Base-by-base conservation (phyloP, 1,140 invertebrate species). In the Delia radicum region DNA sequence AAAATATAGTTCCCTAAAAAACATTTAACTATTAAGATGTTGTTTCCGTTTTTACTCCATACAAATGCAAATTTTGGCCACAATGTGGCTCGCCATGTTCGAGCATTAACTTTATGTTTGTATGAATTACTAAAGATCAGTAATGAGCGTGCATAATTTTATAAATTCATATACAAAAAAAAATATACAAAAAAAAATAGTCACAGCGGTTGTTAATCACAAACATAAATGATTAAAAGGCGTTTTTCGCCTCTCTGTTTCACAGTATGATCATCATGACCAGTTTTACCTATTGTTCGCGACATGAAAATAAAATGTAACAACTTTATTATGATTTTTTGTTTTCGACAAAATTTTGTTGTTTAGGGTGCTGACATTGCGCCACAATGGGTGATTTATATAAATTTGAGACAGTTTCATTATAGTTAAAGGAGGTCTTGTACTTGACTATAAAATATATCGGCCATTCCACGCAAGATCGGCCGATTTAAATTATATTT, bases 141-240 rank as follows among this genome's bases (percentile, higher is more conserved):
- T 55, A 55, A 55, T 55, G 48, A 55, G 48, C 48, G 48, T 55
- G 48, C 48, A 55, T 55, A 55, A 55, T 55, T 55, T 55, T 55
- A 55, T 55, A 10, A 55, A 55, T 55, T 55, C 48, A 55, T n/a
- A 3, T 55, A 18, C n/a, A 55, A 55, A 1, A 48, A n/a, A 1
- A 48, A 48, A 12, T n/a, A 31, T 18, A 67, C n/a, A n/a, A n/a
- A n/a, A n/a, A 67, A 67, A 69, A 29, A 31, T 31, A 67, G 65
- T 69, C 65, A 69, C 65, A 69, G 65, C 65, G 65, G 65, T 69
- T 69, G 65, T 69, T 69, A 69, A 69, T 69, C 29, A 69, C 29
- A 37, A 26, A 69, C 18, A 21, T n/a, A 33, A 69, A 21, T 21
- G 10, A 37, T 69, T 69, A 8, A 33, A 37, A 69, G 65, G 65